phyloP scores from a whole-genome alignment of 2,113 vertebrate genomes.

The Clinocottus analis region DNA sequence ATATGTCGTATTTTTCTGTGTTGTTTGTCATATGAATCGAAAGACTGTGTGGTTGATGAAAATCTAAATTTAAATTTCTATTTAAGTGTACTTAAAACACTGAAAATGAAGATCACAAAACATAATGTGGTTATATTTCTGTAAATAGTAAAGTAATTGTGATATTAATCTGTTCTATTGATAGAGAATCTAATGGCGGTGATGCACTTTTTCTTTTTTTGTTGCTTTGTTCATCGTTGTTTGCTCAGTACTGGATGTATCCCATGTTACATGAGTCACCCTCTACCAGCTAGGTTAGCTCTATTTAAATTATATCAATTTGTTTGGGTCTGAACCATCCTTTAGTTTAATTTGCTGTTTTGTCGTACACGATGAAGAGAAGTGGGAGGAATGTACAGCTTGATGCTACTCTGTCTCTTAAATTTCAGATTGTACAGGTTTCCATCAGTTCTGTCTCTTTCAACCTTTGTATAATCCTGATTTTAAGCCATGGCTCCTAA shows the following conservation, averaged over 20 bases:
- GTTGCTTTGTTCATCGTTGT: neutral
- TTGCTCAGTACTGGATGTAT: slow-evolving; percentile 11
- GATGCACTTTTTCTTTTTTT: slow-evolving; percentile 54
- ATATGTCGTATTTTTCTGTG: slow-evolving; percentile 28
- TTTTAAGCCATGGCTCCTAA: slow-evolving; percentile 21
- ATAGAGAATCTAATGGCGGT: slow-evolving; percentile 40
- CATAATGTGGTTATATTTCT: slow-evolving; percentile 61
- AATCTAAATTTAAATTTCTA: slow-evolving; percentile 67
- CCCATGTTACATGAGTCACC: neutral
- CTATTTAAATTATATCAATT: neutral
- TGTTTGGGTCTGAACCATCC: neutral
- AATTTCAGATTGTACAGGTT: slow-evolving; percentile 10
- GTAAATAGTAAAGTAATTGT: slow-evolving; percentile 57
- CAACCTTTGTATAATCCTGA: slow-evolving; percentile 1
- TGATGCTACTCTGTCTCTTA: neutral
- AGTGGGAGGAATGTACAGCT: slow-evolving; percentile 11
- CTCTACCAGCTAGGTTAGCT: neutral
- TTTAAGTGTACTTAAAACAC: slow-evolving; percentile 84
- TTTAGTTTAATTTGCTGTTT: neutral
- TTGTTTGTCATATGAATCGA: slow-evolving; percentile 37
- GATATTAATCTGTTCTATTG: slow-evolving; percentile 44
- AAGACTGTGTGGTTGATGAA: slow-evolving; percentile 44
- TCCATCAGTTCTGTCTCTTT: slow-evolving; percentile 19
- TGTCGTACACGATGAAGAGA: neutral
- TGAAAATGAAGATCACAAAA: slow-evolving; percentile 49